These are phyloP conservation scores for Luperina nickerlii DNA, from an alignment of 2,888 invertebrate genomes.

Conservation along the genomic window DNA sequence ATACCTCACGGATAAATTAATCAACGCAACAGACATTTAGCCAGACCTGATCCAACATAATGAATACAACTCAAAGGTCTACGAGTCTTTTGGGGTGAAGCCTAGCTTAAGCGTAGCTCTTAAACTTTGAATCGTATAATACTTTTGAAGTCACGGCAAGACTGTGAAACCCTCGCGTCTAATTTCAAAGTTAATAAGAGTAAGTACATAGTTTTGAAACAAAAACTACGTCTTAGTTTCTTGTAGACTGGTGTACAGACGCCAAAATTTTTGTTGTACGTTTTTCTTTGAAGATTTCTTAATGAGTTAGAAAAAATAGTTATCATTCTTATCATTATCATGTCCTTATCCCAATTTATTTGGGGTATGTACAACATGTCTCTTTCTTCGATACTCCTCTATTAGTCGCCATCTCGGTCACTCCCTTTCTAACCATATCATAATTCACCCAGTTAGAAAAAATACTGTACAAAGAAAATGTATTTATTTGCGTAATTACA, in stretches of 20 bases:
- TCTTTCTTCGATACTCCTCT: neutral
- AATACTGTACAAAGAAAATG: neutral
- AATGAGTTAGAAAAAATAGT: neutral
- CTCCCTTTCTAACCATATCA: neutral
- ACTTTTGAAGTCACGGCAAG: constrained; percentile 40
- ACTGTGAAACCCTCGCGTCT: constrained; percentile 30
- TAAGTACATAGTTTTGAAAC: constrained; percentile 28
- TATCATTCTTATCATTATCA: neutral
- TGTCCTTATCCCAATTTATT: neutral
- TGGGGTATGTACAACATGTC: neutral
- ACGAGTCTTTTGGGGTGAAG: constrained; percentile 14
- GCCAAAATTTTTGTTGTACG: neutral
- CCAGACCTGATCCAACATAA: constrained; percentile 53
- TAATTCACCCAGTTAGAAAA: neutral
- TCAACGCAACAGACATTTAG: constrained; percentile 9
- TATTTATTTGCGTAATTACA: neutral
- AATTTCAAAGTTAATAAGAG: constrained; percentile 50
- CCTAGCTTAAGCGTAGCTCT: constrained; percentile 34
- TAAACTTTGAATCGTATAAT: constrained; percentile 46
- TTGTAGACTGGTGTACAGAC: constrained; percentile 8
- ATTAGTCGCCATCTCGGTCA: neutral
- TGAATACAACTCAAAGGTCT: constrained; percentile 16
- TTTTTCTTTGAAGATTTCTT: neutral
- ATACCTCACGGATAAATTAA: constrained; percentile 17
- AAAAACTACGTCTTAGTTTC: constrained; percentile 26